Evolutionary conservation across 2,797 vertebrate genomes (phyloP).

Genomic region (Todus mexicanus): DNA sequence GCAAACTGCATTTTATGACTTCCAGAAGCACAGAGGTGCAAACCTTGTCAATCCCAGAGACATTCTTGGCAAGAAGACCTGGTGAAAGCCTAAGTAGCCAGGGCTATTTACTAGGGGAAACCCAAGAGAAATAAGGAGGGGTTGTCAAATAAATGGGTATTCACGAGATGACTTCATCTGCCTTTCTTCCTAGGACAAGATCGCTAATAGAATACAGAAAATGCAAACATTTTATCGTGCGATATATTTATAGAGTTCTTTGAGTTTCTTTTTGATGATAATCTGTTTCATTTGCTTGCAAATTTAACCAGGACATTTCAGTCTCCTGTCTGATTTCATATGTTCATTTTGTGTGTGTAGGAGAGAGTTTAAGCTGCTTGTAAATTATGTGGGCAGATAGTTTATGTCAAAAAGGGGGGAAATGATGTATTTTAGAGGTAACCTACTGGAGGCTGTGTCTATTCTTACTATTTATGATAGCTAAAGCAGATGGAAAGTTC

Average conservation of each 20-base stretch:
- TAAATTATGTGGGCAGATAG: background rate
- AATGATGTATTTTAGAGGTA: background rate
- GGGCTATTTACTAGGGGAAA: background rate
- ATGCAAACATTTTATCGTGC: background rate
- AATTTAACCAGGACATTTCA: background rate
- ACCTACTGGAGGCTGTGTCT: background rate
- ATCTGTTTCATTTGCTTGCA: background rate
- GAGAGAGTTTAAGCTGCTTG: background rate
- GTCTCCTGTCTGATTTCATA: background rate
- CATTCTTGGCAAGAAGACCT: background rate
- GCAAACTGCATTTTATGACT: background rate
- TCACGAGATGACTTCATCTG: background rate
- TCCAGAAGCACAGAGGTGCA: background rate
- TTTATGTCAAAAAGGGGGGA: background rate
- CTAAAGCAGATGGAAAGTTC: background rate
- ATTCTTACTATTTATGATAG: background rate
- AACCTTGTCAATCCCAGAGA: background rate
- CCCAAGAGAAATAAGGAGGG: background rate
- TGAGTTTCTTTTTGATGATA: background rate
- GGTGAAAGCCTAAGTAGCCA: background rate
- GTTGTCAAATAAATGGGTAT: background rate
- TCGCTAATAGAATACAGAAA: background rate
- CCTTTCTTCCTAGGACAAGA: background rate
- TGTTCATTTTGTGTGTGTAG: background rate
- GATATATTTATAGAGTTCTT: background rate